phyloP scores from a whole-genome alignment of 2,797 vertebrate species.

The Phrynocephalus vlangalii region DNA sequence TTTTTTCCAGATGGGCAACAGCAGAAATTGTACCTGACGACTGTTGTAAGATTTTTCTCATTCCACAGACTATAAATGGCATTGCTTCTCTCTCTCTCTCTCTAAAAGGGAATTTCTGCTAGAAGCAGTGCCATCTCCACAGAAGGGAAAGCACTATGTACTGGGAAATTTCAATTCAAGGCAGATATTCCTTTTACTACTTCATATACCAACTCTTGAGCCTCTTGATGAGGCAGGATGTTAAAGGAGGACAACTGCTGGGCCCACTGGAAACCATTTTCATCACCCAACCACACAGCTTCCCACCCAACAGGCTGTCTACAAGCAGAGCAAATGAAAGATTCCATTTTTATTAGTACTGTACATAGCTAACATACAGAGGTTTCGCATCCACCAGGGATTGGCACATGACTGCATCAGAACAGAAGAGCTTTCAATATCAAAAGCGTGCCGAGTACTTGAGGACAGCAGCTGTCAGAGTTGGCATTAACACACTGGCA shows the following conservation, averaged over 20 bases:
- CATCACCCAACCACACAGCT: neutral
- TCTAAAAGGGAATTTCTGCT: neutral
- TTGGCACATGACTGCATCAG: neutral
- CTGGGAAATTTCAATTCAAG: neutral
- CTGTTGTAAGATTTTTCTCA: neutral
- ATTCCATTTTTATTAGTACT: neutral
- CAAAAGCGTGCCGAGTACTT: slow-evolving; percentile 14
- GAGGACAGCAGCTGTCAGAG: slow-evolving; percentile 25
- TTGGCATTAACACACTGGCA: slow-evolving; percentile 28
- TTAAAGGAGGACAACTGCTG: slow-evolving; percentile 8
- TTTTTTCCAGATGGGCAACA: slow-evolving; percentile 27
- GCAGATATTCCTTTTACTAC: neutral
- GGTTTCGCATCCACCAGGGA: neutral
- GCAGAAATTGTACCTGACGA: slow-evolving; percentile 3
- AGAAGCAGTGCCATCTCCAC: neutral
- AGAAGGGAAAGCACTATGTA: neutral
- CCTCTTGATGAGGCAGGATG: neutral
- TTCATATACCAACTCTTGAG: neutral
- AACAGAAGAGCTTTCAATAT: slow-evolving; percentile 12
- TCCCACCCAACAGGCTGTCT: slow-evolving; percentile 11
- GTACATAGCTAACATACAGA: slow-evolving; percentile 9
- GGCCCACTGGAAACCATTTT: slow-evolving; percentile 13
- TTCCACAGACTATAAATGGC: neutral
- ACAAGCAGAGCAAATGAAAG: neutral
- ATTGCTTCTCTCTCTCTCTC: neutral